Percentiles rank a stretch among this genome's conserved stretches.
Conservation (phyloP, 2,113 vertebrate genomes). For the Ceyx margarethae region DNA sequence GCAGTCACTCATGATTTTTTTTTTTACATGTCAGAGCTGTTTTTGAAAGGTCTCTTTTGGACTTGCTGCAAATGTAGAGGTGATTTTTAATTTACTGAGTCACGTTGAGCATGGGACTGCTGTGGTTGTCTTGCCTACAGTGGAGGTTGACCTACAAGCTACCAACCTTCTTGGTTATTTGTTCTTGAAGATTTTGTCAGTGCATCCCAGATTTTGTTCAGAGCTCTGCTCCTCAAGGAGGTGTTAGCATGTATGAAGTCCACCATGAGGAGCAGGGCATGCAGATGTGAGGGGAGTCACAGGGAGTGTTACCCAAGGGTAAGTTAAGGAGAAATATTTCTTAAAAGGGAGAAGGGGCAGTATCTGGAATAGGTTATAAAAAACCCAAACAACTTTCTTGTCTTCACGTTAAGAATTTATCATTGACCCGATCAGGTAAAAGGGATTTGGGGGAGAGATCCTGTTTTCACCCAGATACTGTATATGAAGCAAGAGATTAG, state of each 20-base stretch:
- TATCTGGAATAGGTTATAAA: not conserved
- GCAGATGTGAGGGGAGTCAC: not conserved
- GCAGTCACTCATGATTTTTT: slow-evolving; percentile 33
- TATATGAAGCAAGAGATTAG: slow-evolving; percentile 10
- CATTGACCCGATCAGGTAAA: not conserved
- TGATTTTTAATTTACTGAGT: not conserved
- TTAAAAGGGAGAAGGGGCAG: not conserved
- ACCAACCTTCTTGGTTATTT: not conserved
- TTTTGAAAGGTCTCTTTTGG: not conserved
- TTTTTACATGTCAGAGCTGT: not conserved
- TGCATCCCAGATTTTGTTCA: not conserved
- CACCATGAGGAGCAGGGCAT: not conserved
- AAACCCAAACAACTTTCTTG: not conserved
- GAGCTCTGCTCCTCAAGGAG: not conserved
- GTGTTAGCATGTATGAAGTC: not conserved
- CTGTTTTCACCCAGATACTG: not conserved
- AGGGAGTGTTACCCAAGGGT: not conserved
- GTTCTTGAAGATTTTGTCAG: not conserved
- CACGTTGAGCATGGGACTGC: not conserved
- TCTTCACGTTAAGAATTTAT: not conserved
- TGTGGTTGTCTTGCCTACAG: not conserved
- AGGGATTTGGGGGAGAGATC: not conserved
- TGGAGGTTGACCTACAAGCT: too few relatives aligned
- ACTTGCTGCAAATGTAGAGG: not conserved
- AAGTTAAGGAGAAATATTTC: not conserved